Conservation (phyloP, 2,888 invertebrate species). For the Eupithecia insigniata region DNA sequence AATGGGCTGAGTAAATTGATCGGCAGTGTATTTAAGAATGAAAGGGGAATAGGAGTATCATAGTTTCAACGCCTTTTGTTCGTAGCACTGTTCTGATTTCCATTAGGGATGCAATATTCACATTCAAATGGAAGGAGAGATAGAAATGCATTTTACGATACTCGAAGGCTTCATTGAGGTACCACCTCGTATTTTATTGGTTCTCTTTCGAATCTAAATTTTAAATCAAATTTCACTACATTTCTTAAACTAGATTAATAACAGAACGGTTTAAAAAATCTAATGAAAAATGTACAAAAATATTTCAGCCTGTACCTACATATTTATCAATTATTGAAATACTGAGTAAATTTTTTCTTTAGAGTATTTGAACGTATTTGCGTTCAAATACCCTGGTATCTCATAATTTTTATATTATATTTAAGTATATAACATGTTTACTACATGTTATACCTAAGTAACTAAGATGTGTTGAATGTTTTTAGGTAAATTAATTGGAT, state of each 20-base stretch:
- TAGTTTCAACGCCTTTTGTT: slow-evolving; percentile 24
- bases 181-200: not conserved
- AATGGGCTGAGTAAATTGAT: slow-evolving; percentile 23
- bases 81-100: slow-evolving; percentile 26
- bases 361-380: no score
- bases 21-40: slow-evolving; percentile 21
- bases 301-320: no score
- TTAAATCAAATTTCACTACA: not conserved
- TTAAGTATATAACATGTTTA: no score
- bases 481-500: no score
- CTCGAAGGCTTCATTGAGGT: not conserved
- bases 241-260: not conserved
- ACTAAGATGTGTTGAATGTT: no score
- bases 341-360: no score
- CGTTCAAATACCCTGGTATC: no score
- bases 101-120: slow-evolving; percentile 33
- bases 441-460: no score
- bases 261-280: not conserved
- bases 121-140: slow-evolving; percentile 17
- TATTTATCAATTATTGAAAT: no score
- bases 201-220: not conserved
- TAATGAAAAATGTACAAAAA: no score
- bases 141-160: slow-evolving; percentile 5
- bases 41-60: slow-evolving; percentile 12
- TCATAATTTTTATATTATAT: no score